Conservation (phyloP, 2,888 invertebrate genomes). For the Auanema sp. region DNA sequence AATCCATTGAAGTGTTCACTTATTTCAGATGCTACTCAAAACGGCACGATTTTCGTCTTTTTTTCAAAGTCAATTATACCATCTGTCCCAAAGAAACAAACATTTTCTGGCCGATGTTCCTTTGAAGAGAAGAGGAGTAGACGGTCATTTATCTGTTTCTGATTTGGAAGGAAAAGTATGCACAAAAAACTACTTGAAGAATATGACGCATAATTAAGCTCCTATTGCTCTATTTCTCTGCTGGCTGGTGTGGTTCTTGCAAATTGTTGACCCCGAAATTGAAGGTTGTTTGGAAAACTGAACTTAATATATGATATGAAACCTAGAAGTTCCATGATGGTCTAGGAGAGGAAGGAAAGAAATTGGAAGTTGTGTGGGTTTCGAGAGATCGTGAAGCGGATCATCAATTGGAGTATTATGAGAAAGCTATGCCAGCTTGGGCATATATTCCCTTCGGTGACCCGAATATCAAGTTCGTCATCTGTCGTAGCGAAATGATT, state of each 20-base stretch:
- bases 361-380: slow-evolving; percentile 53
- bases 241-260: slow-evolving; percentile 58
- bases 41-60: too few relatives aligned
- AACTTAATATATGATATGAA: not conserved
- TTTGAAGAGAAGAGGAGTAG: slow-evolving; percentile 36
- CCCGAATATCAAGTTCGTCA: slow-evolving; percentile 41
- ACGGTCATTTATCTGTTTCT: slow-evolving; percentile 27
- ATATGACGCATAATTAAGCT: slow-evolving; percentile 25
- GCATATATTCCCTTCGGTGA: slow-evolving; percentile 56
- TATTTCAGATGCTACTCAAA: too few relatives aligned
- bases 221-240: slow-evolving; percentile 55
- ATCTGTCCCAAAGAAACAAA: slow-evolving; percentile 5
- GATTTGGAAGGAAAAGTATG: slow-evolving; percentile 39
- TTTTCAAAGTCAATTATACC: too few relatives aligned
- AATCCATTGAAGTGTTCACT: too few relatives aligned
- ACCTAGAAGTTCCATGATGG: slow-evolving; percentile 50
- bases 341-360: slow-evolving; percentile 29
- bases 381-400: slow-evolving; percentile 50
- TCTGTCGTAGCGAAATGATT: not conserved
- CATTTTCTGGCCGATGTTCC: slow-evolving; percentile 38
- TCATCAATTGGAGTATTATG: slow-evolving; percentile 55
- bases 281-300: slow-evolving; percentile 22
- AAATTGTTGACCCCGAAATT: slow-evolving; percentile 55
- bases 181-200: not conserved
- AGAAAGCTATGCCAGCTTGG: slow-evolving; percentile 53